A percentile compares a stretch with the other conserved stretches of the same genome.
phyloP scores from a whole-genome alignment of 2,888 invertebrate species.

The Piscicola geometra region DNA sequence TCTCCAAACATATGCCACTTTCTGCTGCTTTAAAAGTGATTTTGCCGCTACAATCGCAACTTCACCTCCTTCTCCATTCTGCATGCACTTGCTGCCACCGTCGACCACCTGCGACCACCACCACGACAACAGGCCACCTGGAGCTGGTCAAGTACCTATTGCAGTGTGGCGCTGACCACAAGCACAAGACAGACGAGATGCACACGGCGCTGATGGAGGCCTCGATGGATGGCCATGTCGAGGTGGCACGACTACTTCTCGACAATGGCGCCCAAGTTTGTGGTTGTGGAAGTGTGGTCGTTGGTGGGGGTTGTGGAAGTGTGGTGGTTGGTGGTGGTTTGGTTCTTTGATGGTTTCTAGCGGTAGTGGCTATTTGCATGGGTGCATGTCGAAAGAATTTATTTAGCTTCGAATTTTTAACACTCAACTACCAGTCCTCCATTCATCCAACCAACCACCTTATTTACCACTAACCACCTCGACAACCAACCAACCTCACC shows the following conservation, averaged over 20 bases:
- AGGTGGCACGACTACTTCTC: slow-evolving; percentile 85
- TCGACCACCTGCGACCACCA: too few relatives aligned
- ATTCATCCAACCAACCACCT: too few relatives aligned
- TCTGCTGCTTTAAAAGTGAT: too few relatives aligned
- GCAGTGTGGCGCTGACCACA: slow-evolving; percentile 90
- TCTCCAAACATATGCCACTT: too few relatives aligned
- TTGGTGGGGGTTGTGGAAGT: slow-evolving; percentile 2
- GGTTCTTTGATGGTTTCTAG: not conserved
- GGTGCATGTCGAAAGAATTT: not conserved
- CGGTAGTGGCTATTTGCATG: not conserved
- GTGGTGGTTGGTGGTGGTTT: not conserved
- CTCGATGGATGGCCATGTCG: slow-evolving; percentile 98
- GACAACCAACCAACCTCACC: too few relatives aligned
- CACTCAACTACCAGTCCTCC: too few relatives aligned
- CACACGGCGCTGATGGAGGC: slow-evolving; percentile 99
- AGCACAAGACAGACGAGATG: slow-evolving; percentile 99
- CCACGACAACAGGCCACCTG: slow-evolving; percentile 65
- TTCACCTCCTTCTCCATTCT: too few relatives aligned
- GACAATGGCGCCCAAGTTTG: slow-evolving; percentile 87
- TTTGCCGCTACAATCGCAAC: too few relatives aligned
- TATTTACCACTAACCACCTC: too few relatives aligned
- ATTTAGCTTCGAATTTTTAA: not conserved
- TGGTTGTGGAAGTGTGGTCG: not conserved
- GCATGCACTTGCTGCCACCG: too few relatives aligned
- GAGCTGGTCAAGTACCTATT: slow-evolving; percentile 93